Conservation (phyloP, 2,797 vertebrate species). For the Lerista edwardsae region DNA sequence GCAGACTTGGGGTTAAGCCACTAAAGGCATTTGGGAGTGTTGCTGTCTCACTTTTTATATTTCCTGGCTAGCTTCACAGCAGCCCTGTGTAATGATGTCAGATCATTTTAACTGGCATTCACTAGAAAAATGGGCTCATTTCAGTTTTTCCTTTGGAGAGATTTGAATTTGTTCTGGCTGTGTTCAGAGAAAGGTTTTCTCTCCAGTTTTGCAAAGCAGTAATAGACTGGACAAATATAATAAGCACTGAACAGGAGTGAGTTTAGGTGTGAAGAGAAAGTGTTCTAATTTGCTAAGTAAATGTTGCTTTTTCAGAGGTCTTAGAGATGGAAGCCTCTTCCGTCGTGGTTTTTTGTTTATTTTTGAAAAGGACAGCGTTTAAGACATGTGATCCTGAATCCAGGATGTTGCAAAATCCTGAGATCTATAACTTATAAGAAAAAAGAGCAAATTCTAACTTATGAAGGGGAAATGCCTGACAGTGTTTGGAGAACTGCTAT, state of each 20-base stretch:
- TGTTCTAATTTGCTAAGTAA: background rate
- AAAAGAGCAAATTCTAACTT: background rate
- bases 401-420: too few relatives aligned
- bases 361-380: too few relatives aligned
- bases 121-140: background rate
- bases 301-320: background rate
- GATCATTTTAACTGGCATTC: slow-evolving; percentile 58
- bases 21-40: slow-evolving; percentile 29
- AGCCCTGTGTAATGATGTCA: slow-evolving; percentile 47
- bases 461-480: background rate
- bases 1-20: slow-evolving; percentile 20
- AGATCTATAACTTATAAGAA: too few relatives aligned
- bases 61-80: slow-evolving; percentile 36
- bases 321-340: background rate
- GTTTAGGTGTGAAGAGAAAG: background rate
- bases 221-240: background rate
- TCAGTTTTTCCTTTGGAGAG: slow-evolving; percentile 12
- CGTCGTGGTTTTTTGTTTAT: too few relatives aligned
- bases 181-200: slow-evolving; percentile 16
- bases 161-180: background rate
- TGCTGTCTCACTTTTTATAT: slow-evolving; percentile 39
- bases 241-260: background rate
- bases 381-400: too few relatives aligned
- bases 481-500: background rate
- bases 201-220: background rate